Base-by-base conservation (phyloP, 2,113 vertebrate genomes). In the Girardinichthys multiradiatus region DNA sequence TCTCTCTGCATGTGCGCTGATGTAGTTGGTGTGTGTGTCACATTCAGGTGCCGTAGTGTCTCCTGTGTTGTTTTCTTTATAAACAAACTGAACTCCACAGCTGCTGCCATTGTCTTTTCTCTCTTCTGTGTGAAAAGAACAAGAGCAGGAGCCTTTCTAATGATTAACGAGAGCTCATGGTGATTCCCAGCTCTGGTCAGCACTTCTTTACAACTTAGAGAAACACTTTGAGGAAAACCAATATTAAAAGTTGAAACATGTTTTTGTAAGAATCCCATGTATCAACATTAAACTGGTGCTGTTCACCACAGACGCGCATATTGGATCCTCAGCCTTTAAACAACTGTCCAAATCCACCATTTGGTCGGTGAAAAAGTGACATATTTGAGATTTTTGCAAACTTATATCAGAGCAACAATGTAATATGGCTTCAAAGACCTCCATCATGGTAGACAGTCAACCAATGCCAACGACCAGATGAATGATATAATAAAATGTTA, bases 41-140 rank as follows among this genome's bases (percentile, higher is more conserved):
- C 29, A 0, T 79, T 74, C 69, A 77, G 84, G 84, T 79, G 76
- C 73, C 80, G 21, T 8, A 10, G 2, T 61, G 29, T 61, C 59
- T 61, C 59, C 29, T 19, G 59, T 19, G 29, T 24, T 61, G 59
- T 61, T 61, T 17, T 54, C 48, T 54, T 54, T 54, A 54, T 31
- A 61, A 61, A 61, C 59, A 61, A 61, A 11, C 48, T 54, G 24
- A 61, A 31, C 27, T 10, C 29, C 29, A 21, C 29, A 3, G 3
- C 59, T 61, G 59, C 29, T 61, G 29, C 59, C 29, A 30, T 31
- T 29, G 19, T 33, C 48, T 10, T 54, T 7, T 54, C 6, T n/a
- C 48, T 10, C n/a, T 7, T 54, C 6, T n/a, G 21, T 51, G 45
- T 51, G 48, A 19, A 19, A 24, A 4, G 0, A 24, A 7, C 4